Evolutionary conservation across 1,140 invertebrate genomes (phyloP).

Genomic region (Dysdera silvatica): DNA sequence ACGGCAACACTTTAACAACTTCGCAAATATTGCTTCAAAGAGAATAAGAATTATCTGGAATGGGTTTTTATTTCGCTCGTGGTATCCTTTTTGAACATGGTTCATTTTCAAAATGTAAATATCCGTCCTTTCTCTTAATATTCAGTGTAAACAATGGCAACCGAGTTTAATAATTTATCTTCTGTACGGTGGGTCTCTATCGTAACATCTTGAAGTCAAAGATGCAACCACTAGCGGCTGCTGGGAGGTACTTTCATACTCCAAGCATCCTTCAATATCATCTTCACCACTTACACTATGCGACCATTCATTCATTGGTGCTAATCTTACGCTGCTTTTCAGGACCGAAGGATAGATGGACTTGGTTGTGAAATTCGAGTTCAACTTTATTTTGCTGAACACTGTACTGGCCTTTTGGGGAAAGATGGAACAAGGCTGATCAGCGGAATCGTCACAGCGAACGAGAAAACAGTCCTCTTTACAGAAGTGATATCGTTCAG

Average conservation of each 20-base stretch:
- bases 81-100: too few species aligned
- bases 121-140: too few species aligned
- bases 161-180: too few species aligned
- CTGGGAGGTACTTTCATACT: neutral
- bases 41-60: too few species aligned
- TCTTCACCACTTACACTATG: neutral
- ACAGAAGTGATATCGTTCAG: neutral
- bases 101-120: too few species aligned
- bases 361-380: neutral
- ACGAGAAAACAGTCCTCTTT: slow-evolving; percentile 18
- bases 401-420: neutral
- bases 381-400: neutral
- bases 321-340: neutral
- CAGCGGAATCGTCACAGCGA: neutral
- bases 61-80: too few species aligned
- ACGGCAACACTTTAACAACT: too few species aligned
- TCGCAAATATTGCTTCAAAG: too few species aligned
- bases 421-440: neutral
- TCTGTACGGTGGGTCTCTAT: neutral
- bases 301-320: neutral
- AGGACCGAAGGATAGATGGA: neutral
- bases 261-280: neutral
- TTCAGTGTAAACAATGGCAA: too few species aligned
- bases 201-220: slow-evolving; percentile 7
- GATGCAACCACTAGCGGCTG: neutral